Evolutionary conservation across 2,797 vertebrate species (phyloP).

Genomic region (Phylloscopus collybita): DNA sequence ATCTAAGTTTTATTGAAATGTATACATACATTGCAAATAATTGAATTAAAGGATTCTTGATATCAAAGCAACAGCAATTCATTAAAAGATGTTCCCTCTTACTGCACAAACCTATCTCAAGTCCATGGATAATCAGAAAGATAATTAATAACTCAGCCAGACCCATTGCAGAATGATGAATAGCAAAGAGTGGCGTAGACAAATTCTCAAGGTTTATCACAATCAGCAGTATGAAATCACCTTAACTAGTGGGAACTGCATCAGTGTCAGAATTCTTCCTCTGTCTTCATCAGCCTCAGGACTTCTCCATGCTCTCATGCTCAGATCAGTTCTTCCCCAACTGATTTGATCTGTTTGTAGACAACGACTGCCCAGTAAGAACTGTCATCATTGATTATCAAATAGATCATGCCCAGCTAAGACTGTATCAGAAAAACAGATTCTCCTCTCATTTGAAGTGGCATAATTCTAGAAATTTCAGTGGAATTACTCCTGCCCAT

Average conservation of each 20-base stretch:
- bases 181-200: not conserved
- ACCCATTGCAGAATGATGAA: rapidly evolving
- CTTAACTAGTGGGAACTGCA: not conserved
- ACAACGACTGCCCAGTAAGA: not conserved
- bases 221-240: not conserved
- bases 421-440: not conserved
- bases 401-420: not conserved
- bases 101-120: not conserved
- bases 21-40: not conserved
- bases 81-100: not conserved
- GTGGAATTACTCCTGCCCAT: not conserved
- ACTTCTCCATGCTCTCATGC: not conserved
- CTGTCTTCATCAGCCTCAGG: not conserved
- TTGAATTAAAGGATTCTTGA: not conserved
- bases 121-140: not conserved
- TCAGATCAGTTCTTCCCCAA: not conserved
- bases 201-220: not conserved
- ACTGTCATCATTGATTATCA: not conserved
- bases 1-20: not conserved
- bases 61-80: not conserved
- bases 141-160: not conserved
- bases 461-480: not conserved
- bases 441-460: not conserved
- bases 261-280: not conserved
- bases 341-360: not conserved